Evolutionary conservation across 2,113 vertebrate species (phyloP).

Genomic region (Chlorodrepanis virens): DNA sequence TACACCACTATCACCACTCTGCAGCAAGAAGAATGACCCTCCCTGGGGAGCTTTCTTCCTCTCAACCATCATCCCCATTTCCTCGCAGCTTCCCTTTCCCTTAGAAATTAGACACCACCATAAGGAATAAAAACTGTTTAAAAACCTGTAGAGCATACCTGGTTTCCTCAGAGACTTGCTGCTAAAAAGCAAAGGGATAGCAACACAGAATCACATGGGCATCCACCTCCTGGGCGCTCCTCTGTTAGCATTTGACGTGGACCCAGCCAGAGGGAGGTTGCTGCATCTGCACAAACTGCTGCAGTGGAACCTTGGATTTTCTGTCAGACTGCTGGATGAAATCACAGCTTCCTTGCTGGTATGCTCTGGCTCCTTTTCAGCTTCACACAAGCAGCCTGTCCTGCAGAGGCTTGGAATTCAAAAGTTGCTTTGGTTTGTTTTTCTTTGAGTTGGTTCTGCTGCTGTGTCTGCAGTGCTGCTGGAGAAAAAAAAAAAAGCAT

Average conservation of each 20-base stretch:
- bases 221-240: neutral
- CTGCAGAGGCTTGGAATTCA: neutral
- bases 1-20: neutral
- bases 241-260: neutral
- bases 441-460: neutral
- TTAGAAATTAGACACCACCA: neutral
- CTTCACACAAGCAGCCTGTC: neutral
- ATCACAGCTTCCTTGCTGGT: conserved; percentile 4
- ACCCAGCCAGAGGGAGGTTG: neutral
- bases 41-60: neutral
- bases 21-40: neutral
- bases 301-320: neutral
- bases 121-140: neutral
- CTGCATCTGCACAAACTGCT: conserved; percentile 25
- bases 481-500: neutral
- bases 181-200: neutral
- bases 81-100: neutral
- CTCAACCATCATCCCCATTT: neutral
- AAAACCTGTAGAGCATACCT: conserved; percentile 27
- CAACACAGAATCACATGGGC: neutral
- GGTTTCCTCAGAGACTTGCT: neutral
- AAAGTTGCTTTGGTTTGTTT: neutral
- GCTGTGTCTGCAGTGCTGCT: neutral
- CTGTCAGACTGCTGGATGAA: conserved; percentile 2
- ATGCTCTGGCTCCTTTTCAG: conserved; percentile 56